phyloP scores from a whole-genome alignment of 2,113 vertebrate species.

The Gambusia affinis region DNA sequence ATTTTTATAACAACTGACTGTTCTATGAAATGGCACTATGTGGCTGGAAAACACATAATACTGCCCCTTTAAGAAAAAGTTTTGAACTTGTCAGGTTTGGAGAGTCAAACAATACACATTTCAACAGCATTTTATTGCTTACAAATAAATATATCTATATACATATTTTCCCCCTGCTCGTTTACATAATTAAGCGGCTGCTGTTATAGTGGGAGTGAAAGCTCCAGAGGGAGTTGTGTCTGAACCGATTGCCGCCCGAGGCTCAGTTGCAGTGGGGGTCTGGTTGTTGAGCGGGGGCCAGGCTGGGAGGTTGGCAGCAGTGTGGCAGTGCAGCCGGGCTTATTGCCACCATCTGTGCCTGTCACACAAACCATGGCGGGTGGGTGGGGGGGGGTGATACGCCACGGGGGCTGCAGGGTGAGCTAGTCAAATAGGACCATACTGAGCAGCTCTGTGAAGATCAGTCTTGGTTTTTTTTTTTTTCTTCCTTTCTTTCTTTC shows the following conservation, averaged over 20 bases:
- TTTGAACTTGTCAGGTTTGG: not conserved
- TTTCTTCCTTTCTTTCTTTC: not conserved
- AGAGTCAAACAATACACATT: slow-evolving; percentile 3
- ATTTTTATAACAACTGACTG: too few species aligned
- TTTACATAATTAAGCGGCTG: slow-evolving; percentile 35
- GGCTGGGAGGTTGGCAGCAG: slow-evolving; percentile 18
- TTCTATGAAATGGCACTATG: too few species aligned
- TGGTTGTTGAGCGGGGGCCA: not conserved
- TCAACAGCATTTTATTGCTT: not conserved
- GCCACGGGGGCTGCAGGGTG: slow-evolving; percentile 6
- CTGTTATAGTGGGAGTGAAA: slow-evolving; percentile 10
- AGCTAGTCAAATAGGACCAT: slow-evolving; percentile 33
- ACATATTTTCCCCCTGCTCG: not conserved
- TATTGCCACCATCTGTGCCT: slow-evolving; percentile 65
- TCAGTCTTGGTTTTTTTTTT: slow-evolving; percentile 10
- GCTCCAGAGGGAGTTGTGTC: slow-evolving; percentile 26
- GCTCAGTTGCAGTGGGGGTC: slow-evolving; percentile 9
- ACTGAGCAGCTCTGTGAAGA: slow-evolving; percentile 37
- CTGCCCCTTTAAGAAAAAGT: too few species aligned
- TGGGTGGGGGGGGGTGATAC: slow-evolving; percentile 25
- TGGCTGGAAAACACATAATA: too few species aligned
- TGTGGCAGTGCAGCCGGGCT: slow-evolving; percentile 52
- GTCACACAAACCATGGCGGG: slow-evolving; percentile 31
- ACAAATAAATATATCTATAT: too few species aligned
- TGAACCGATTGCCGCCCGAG: slow-evolving; percentile 19